Evolutionary conservation across 2,113 vertebrate species (phyloP).

Genomic region (Platichthys flesus): DNA sequence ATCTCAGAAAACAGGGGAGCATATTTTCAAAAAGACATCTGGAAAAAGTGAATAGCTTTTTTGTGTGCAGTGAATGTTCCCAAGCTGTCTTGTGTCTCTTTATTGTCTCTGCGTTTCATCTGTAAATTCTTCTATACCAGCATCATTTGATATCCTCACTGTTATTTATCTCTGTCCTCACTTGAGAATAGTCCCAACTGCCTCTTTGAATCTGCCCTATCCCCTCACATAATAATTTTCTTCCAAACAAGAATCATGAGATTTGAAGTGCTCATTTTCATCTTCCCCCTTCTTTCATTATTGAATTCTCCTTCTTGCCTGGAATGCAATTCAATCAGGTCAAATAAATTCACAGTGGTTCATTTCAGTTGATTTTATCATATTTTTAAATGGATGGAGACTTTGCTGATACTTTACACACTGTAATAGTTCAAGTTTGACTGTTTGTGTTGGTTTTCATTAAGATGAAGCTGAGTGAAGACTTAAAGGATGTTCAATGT

Average conservation of each 20-base stretch:
- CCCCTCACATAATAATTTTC: background rate
- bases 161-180: slow-evolving; percentile 1
- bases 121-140: slow-evolving; percentile 1
- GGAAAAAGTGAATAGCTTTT: no score
- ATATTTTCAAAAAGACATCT: no score
- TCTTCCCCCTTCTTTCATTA: background rate
- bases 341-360: slow-evolving; percentile 15
- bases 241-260: background rate
- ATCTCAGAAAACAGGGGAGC: no score
- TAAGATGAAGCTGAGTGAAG: slow-evolving; percentile 2
- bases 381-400: background rate
- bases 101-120: slow-evolving; percentile 3
- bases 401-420: background rate
- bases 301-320: slow-evolving; percentile 3
- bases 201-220: background rate
- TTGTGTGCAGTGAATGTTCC: no score
- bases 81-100: no score
- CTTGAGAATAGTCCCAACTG: background rate
- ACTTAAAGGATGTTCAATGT: slow-evolving; percentile 31
- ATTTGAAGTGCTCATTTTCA: slow-evolving; percentile 38
- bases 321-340: slow-evolving; percentile 39
- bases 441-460: slow-evolving; percentile 2
- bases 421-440: slow-evolving; percentile 4
- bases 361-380: background rate
- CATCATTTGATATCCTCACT: slow-evolving; percentile 21